phyloP scores from a whole-genome alignment of 2,888 invertebrate species.

The Mythimna impura region DNA sequence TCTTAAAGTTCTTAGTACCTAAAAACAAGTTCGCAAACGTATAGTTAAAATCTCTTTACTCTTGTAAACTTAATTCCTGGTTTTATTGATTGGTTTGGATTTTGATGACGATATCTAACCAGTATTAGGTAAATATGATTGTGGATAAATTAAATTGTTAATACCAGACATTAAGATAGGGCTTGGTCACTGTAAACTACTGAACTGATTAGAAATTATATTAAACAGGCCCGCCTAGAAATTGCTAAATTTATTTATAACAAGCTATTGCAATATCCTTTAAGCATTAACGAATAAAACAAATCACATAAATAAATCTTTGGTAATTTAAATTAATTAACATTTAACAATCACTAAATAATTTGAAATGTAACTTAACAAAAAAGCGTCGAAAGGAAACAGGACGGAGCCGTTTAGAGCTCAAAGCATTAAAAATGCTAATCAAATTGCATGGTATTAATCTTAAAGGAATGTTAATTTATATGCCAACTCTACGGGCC shows the following conservation, averaged over 20 bases:
- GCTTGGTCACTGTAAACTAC: constrained; percentile 3
- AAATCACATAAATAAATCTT: constrained; percentile 29
- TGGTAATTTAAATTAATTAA: constrained; percentile 42
- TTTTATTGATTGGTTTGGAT: constrained; percentile 16
- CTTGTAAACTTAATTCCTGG: constrained; percentile 4
- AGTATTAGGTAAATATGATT: constrained; percentile 12
- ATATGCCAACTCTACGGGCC: constrained; percentile 73
- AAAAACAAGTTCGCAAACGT: neutral
- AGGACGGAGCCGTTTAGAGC: constrained; percentile 37
- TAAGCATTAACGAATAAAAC: constrained; percentile 2
- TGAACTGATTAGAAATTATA: constrained; percentile 10
- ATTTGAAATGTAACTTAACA: constrained; percentile 1
- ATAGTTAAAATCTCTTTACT: neutral
- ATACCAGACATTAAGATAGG: constrained; percentile 31
- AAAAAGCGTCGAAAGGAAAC: constrained; percentile 34
- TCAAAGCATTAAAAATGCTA: constrained; percentile 36
- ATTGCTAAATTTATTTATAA: neutral
- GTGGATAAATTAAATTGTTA: constrained; percentile 44
- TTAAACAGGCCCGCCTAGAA: neutral
- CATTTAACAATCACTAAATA: constrained; percentile 37
- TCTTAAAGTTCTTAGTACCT: neutral
- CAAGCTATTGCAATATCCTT: constrained; percentile 1
- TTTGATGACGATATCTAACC: neutral
- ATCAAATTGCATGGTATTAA: constrained; percentile 38
- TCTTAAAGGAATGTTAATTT: constrained; percentile 61